Evolutionary conservation across 1,140 invertebrate species (phyloP).

Genomic region (Polyergus mexicanus): DNA sequence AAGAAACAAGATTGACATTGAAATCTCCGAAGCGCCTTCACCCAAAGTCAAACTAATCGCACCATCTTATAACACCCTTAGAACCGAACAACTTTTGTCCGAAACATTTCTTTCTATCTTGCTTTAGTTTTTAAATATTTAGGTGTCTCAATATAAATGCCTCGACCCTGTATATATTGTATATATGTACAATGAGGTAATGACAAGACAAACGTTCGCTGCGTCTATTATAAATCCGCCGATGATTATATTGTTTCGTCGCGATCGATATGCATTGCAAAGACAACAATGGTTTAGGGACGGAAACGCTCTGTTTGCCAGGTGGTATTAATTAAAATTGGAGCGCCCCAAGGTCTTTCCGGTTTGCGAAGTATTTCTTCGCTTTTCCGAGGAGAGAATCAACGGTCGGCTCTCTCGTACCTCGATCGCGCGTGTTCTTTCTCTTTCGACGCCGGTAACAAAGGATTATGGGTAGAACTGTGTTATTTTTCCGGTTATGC

Average conservation of each 20-base stretch:
- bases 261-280: slow-evolving; percentile 37
- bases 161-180: too few relatives aligned
- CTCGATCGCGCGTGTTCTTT: slow-evolving; percentile 31
- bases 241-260: slow-evolving; percentile 40
- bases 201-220: slow-evolving; percentile 3
- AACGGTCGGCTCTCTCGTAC: slow-evolving; percentile 16
- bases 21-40: too few relatives aligned
- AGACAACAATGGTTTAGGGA: slow-evolving; percentile 63
- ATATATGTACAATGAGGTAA: not conserved
- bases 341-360: slow-evolving; percentile 31
- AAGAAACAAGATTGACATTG: too few relatives aligned
- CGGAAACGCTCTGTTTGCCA: slow-evolving; percentile 6
- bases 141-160: too few relatives aligned
- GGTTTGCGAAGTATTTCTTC: slow-evolving; percentile 61
- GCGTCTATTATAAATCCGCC: slow-evolving; percentile 5
- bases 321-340: slow-evolving; percentile 68
- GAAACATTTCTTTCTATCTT: too few relatives aligned
- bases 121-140: too few relatives aligned
- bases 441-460: slow-evolving; percentile 37
- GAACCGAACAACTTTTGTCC: too few relatives aligned
- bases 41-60: too few relatives aligned
- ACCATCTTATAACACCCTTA: too few relatives aligned
- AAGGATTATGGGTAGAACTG: slow-evolving; percentile 56
- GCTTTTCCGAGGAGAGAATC: slow-evolving; percentile 26
- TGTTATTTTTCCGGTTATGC: slow-evolving; percentile 47